Base-by-base conservation (phyloP, 1,140 invertebrate species). In the Odontomachus brunneus region DNA sequence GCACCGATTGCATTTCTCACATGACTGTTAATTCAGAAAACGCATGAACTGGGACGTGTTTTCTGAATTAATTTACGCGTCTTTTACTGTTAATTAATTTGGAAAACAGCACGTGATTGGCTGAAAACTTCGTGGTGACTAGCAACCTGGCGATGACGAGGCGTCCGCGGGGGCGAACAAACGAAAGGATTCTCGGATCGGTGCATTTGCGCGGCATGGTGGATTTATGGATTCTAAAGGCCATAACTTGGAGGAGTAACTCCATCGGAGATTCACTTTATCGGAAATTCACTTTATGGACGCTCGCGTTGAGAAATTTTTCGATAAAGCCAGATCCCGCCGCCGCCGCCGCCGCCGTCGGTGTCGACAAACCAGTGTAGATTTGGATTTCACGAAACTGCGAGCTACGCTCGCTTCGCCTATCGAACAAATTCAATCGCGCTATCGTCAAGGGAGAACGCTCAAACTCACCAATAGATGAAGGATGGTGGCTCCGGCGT, bases 401-500 rank as follows among this genome's bases (percentile, higher is more conserved):
- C 38, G 38, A 11, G 38, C 38, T 0, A 3, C 38, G 38, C 38
- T 59, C 75, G 33, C 7, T 22, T 19, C 29, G 57, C n/a, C 62
- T 24, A 33, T 14, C 14, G 22, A 55, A 80, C 51, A 80, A 71
- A 69, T 80, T 71, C 75, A 80, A 80, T 80, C 51, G 75, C 33
- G 33, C 51, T 44, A 80, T 80, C 65, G 75, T 71, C 63, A 80
- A 69, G 75, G 75, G 65, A 71, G 24, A 71, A 80, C 75, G 75
- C 22, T 81, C 82, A 73, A 83, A 92, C 90, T 92, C 69, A 93
- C 98, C 98, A 98, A 93, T 98, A 97, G 92, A 98, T 98, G 94
- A 97, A 98, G 88, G 96, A 96, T 53, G 97, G 97, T n/a, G 97
- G 97, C 85, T 97, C 97, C 0, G 97, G 97, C 33, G 97, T 97